Evolutionary conservation across 2,888 invertebrate genomes (phyloP), one percentile per base, ranked within the genome.

Genomic region (Pollenia griseotomentosa): DNA sequence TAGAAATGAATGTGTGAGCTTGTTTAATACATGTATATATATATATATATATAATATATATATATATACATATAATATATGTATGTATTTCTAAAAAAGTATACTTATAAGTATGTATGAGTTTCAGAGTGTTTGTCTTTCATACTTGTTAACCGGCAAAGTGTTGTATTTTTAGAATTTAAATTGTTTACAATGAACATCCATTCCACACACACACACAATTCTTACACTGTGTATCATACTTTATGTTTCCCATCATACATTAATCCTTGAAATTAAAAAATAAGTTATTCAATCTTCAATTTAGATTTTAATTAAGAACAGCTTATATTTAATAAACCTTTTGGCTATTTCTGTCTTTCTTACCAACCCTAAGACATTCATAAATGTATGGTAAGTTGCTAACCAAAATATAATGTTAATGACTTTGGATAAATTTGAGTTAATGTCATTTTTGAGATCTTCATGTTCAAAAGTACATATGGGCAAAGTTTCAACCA

Each of bases 151-250:
- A 81, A 70, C 81, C 55, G 68, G 87, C 53, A 83, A 84, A 84
- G 78, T 84, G 84, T 84, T 87, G 77, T 83, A 87, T 83, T 85
- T 83, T 81, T 73, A 65, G 79, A 85, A 85, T 87, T 85, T 85
- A 73, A 80, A 83, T 83, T 85, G 77, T 87, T 83, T 79, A 83
- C 85, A 85, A 77, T 85, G 74, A 86, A 65, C 79, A 85, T 71
- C 59, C 40, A 79, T 65, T 71, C 11, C 53, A 33, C 44, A 23
- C 1, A 48, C 16, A 42, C 1, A 40, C 51, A 61, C 55, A 33
- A 33, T 33, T 33, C 33, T 33, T 8, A 16, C 46, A 48, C 46
- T 19, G 33, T 33, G 6, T 33, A 33, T 6, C 33, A 51, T 9
- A 63, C 57, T 23, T 59, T 5, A 68, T 61, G 33, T 61, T 75